Conservation (phyloP, 2,888 invertebrate genomes). For the Halocaridina rubra region DNA sequence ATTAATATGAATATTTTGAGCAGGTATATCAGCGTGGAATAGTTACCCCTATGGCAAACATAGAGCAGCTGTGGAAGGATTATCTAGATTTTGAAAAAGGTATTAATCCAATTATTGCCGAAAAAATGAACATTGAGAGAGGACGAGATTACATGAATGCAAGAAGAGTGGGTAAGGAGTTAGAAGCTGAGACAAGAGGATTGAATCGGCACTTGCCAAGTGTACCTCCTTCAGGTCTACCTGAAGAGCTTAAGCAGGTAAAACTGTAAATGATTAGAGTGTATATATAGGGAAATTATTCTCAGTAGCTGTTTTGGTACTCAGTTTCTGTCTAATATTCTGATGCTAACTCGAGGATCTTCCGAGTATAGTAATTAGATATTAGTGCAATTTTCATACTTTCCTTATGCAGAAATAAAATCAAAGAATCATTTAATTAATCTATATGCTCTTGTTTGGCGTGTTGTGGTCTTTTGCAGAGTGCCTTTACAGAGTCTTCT, state of each 20-base stretch:
- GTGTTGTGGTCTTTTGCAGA: no score
- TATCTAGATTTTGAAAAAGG: constrained; percentile 96
- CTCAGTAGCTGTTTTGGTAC: no score
- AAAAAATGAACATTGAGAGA: constrained; percentile 96
- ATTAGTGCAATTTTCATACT: no score
- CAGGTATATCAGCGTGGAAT: constrained; percentile 95
- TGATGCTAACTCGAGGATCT: no score
- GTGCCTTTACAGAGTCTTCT: no score
- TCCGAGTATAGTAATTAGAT: no score
- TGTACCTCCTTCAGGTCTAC: constrained; percentile 90
- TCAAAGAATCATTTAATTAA: no score
- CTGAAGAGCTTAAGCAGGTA: constrained; percentile 93
- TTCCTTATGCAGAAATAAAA: no score
- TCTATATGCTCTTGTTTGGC: no score
- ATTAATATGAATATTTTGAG: no score
- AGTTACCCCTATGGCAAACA: constrained; percentile 95
- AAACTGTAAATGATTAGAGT: constrained; percentile 16
- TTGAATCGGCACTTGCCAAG: constrained; percentile 95
- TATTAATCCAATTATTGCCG: constrained; percentile 89
- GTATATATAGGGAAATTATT: no score
- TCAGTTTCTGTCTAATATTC: no score
- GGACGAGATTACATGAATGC: constrained; percentile 98
- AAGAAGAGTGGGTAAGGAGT: constrained; percentile 92
- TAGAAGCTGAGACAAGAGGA: constrained; percentile 94
- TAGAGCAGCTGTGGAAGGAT: constrained; percentile 97